phyloP scores from a whole-genome alignment of 1,140 invertebrate genomes.

The Nylanderia fulva region DNA sequence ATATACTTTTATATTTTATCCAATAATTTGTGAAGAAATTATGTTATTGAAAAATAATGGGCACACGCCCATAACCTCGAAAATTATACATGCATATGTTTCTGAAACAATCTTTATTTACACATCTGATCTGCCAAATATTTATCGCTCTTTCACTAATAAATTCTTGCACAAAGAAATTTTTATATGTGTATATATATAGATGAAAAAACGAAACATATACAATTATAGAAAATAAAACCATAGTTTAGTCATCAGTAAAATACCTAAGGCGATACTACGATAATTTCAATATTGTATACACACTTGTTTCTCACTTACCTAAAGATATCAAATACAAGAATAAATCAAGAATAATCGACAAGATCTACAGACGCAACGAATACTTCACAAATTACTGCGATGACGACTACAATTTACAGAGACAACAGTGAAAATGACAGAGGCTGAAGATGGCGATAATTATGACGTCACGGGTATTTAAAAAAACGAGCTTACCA shows the following conservation, averaged over 20 bases:
- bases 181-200: neutral
- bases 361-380: neutral
- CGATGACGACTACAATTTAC: conserved; percentile 68
- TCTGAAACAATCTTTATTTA: neutral
- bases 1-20: neutral
- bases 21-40: neutral
- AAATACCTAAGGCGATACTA: neutral
- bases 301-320: conserved; percentile 24
- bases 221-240: neutral
- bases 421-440: conserved; percentile 58
- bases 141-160: too few species aligned
- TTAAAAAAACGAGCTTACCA: neutral
- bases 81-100: conserved; percentile 43
- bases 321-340: conserved; percentile 7
- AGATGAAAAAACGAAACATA: neutral
- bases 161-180: neutral
- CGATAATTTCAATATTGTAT: neutral
- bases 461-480: conserved; percentile 65
- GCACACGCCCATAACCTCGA: conserved; percentile 82
- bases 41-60: neutral
- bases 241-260: neutral
- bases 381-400: conserved; percentile 40
- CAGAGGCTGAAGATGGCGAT: conserved; percentile 68
- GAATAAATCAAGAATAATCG: neutral
- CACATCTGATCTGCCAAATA: neutral